These are phyloP conservation scores for Myotis pilosus DNA, from an alignment of 2,797 vertebrate species.

Conservation along the genomic window DNA sequence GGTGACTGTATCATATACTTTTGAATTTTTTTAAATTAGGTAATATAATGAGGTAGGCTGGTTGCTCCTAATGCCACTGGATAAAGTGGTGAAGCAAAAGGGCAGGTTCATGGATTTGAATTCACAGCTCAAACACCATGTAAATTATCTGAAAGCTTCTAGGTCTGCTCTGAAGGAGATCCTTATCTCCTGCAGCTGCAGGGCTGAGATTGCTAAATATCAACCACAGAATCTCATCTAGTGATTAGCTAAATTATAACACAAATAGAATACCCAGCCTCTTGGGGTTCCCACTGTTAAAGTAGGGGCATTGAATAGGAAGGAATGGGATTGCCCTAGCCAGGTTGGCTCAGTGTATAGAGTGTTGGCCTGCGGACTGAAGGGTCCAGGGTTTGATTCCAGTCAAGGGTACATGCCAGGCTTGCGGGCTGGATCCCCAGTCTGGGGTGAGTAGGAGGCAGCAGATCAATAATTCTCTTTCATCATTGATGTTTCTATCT, in stretches of 20 bases:
- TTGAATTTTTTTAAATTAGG: background rate
- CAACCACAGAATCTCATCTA: background rate
- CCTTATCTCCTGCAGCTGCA: background rate
- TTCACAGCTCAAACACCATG: background rate
- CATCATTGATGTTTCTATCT: too few relatives aligned
- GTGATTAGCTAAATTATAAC: background rate
- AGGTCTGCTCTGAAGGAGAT: background rate
- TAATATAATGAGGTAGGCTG: background rate
- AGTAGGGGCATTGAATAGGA: background rate
- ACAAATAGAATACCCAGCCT: background rate
- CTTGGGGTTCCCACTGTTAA: background rate
- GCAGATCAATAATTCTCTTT: too few relatives aligned
- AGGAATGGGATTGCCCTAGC: background rate
- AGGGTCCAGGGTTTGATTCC: too few relatives aligned
- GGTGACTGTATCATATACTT: background rate
- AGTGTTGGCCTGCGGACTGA: too few relatives aligned
- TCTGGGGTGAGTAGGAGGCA: too few relatives aligned
- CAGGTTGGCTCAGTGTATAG: too few relatives aligned
- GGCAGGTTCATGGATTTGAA: background rate
- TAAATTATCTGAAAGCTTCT: background rate
- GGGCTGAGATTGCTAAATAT: background rate
- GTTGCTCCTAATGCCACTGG: background rate
- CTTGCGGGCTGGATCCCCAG: too few relatives aligned
- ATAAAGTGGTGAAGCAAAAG: background rate
- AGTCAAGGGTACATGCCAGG: too few relatives aligned